Conservation (phyloP, 2,797 vertebrate genomes). For the Falco biarmicus region DNA sequence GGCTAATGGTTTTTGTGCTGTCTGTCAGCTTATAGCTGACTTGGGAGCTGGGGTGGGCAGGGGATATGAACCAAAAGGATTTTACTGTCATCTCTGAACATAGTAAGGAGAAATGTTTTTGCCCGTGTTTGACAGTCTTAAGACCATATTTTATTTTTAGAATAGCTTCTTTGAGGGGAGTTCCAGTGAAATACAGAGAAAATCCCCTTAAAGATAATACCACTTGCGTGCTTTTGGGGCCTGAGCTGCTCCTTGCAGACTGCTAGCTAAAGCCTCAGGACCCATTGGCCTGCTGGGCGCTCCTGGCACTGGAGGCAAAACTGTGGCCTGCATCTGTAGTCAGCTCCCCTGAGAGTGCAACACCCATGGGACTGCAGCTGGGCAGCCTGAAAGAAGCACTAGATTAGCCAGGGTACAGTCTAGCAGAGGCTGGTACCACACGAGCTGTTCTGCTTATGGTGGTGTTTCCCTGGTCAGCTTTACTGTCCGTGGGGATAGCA, state of each 20-base stretch:
- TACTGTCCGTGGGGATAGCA: not conserved
- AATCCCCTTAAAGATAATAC: not conserved
- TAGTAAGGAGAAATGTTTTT: not conserved
- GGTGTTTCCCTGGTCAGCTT: not conserved
- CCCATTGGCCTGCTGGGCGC: fast-evolving
- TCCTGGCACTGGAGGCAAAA: not conserved
- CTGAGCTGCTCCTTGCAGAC: not conserved
- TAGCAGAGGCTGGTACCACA: not conserved
- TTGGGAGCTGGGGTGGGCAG: not conserved
- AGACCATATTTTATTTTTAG: not conserved
- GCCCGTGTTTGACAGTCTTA: not conserved
- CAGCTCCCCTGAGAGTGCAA: not conserved
- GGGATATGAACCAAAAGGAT: not conserved
- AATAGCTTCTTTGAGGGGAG: not conserved
- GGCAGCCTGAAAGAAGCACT: not conserved
- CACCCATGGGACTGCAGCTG: not conserved
- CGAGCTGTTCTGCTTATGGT: not conserved
- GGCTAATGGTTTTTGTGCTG: not conserved
- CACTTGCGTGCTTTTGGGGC: not conserved
- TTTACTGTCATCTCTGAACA: not conserved
- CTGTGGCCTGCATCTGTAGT: not conserved
- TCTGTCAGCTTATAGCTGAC: not conserved
- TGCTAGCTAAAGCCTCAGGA: not conserved
- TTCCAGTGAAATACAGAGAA: not conserved
- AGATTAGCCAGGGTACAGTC: not conserved